Conservation (phyloP, 2,113 vertebrate species). For the Hypanus sabinus region DNA sequence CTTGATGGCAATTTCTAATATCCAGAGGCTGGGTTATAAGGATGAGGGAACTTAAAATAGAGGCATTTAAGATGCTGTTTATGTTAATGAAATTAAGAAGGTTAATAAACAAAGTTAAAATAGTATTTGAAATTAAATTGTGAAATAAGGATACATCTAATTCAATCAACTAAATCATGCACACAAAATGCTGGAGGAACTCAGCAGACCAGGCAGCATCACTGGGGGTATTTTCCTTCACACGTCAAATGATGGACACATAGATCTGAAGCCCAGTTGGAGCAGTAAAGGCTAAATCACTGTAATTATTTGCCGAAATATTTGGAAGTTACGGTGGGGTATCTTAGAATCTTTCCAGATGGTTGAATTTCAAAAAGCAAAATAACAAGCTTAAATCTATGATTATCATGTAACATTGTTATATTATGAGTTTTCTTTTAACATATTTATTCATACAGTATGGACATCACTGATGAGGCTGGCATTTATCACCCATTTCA, state of each 20-base stretch:
- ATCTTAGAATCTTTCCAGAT: neutral
- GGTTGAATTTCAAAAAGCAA: neutral
- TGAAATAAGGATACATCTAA: neutral
- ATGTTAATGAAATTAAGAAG: neutral
- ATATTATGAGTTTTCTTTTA: neutral
- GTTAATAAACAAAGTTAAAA: neutral
- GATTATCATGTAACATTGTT: neutral
- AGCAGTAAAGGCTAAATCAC: neutral
- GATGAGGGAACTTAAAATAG: neutral
- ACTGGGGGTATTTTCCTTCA: neutral
- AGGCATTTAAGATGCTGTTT: neutral
- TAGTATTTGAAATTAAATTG: conserved; percentile 6
- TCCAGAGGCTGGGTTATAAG: neutral
- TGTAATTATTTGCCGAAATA: neutral
- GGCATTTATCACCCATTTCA: no score
- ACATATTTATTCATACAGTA: no score
- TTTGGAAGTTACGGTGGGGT: neutral
- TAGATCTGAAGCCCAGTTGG: neutral
- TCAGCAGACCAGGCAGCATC: no score
- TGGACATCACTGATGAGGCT: no score
- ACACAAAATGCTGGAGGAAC: no score
- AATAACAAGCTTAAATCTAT: neutral
- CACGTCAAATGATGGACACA: neutral
- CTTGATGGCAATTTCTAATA: neutral
- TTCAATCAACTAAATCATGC: neutral